Evolutionary conservation across 2,797 vertebrate species (phyloP).

Genomic region (Gastrophryne carolinensis): DNA sequence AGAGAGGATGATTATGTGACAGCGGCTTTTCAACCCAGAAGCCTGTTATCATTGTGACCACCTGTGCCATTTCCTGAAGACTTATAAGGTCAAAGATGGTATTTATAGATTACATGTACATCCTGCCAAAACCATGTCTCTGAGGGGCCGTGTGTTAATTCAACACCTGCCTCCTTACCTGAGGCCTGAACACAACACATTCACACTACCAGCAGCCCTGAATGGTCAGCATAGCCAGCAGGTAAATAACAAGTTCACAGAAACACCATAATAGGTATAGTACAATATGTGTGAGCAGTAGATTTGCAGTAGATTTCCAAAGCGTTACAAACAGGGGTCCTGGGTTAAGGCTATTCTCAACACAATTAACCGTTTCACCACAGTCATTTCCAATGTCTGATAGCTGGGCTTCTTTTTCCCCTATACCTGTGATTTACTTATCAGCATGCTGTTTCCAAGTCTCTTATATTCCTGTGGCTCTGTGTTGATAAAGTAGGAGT

Average conservation of each 20-base stretch:
- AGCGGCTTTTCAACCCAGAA: neutral
- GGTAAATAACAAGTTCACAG: neutral
- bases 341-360: neutral
- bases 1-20: conserved; percentile 19
- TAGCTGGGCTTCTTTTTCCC: too few relatives aligned
- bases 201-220: neutral
- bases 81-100: conserved; percentile 20
- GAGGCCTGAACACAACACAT: conserved; percentile 6
- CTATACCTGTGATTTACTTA: too few relatives aligned
- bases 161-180: conserved; percentile 6
- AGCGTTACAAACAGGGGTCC: neutral
- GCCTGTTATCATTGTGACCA: neutral
- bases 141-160: conserved; percentile 10
- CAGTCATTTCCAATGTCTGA: too few relatives aligned
- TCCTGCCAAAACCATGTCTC: conserved; percentile 2
- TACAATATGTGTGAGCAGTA: neutral
- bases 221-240: conserved; percentile 25
- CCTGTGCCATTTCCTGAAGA: neutral
- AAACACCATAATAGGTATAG: neutral
- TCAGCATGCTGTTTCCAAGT: too few relatives aligned
- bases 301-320: neutral
- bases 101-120: conserved; percentile 12
- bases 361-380: too few relatives aligned
- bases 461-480: too few relatives aligned
- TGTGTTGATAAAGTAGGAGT: too few relatives aligned